Evolutionary conservation across 2,113 vertebrate species (phyloP).

Genomic region (Pristiophorus japonicus): DNA sequence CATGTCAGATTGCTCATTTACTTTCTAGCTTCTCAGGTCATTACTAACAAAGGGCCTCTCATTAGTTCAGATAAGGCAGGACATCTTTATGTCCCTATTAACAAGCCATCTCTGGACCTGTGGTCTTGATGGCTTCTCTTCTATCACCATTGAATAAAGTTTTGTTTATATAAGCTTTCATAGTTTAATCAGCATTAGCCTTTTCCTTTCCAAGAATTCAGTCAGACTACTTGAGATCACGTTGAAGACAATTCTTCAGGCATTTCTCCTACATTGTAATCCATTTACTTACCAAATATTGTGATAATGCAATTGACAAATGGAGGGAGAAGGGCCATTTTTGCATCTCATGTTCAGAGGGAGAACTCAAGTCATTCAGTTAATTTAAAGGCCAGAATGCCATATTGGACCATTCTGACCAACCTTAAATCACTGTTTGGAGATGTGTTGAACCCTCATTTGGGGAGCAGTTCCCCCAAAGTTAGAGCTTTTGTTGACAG

Average conservation of each 20-base stretch:
- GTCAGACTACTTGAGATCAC: not conserved
- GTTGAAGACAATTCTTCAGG: not conserved
- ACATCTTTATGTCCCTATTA: no score
- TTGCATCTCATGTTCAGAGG: not conserved
- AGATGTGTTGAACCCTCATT: not conserved
- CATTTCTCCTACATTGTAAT: slow-evolving; percentile 7
- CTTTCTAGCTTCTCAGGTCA: no score
- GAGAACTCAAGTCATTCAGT: not conserved
- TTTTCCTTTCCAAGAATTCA: not conserved
- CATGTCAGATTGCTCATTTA: no score
- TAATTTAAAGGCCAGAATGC: not conserved
- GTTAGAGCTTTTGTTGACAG: not conserved
- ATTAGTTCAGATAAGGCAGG: no score
- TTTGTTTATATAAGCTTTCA: no score
- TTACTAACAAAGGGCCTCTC: no score
- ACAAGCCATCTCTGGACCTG: not conserved
- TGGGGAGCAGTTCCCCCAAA: not conserved
- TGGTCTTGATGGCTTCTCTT: not conserved
- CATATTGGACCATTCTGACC: not conserved
- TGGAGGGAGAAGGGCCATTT: not conserved
- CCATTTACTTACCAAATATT: not conserved
- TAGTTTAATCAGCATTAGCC: not conserved
- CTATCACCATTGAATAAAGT: not conserved
- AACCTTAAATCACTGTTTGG: not conserved
- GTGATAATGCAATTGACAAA: not conserved